Percentiles rank a stretch among this genome's conserved stretches.
phyloP scores from a whole-genome alignment of 2,888 invertebrate genomes.

The Melanophora roralis region DNA sequence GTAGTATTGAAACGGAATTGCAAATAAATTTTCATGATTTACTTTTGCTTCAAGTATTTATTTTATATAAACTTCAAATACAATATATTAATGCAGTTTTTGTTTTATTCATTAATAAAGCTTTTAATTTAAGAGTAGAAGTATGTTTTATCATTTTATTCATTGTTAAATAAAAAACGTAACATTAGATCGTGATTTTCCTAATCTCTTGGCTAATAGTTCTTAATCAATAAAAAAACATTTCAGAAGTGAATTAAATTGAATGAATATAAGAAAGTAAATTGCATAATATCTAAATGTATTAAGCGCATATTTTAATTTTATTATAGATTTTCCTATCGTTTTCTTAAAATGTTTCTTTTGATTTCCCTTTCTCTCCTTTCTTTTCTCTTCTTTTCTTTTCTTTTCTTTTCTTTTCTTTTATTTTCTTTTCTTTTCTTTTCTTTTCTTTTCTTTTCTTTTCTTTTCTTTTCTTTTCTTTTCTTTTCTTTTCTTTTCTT shows the following conservation, averaged over 20 bases:
- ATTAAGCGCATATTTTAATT: constrained; percentile 5
- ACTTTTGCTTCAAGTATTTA: not conserved
- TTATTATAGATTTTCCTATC: not conserved
- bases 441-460: too few species aligned
- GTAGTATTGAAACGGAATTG: constrained; percentile 43
- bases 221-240: not conserved
- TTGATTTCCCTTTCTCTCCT: too few species aligned
- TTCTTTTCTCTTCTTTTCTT: too few species aligned
- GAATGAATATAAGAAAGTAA: not conserved
- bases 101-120: constrained; percentile 15
- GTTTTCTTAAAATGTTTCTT: too few species aligned
- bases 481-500: too few species aligned
- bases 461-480: too few species aligned
- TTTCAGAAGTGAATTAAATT: constrained; percentile 14
- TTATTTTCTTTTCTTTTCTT: too few species aligned
- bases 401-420: too few species aligned
- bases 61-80: constrained; percentile 4
- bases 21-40: constrained; percentile 43
- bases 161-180: constrained; percentile 33
- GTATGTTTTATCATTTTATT: constrained; percentile 29
- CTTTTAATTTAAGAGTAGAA: not conserved
- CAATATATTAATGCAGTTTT: constrained; percentile 3
- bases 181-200: constrained; percentile 50
- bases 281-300: constrained; percentile 48
- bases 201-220: not conserved